Evolutionary conservation across 2,888 invertebrate genomes (phyloP), one percentile per base, ranked within the genome.

Genomic region (Rhabditoides inermis): DNA sequence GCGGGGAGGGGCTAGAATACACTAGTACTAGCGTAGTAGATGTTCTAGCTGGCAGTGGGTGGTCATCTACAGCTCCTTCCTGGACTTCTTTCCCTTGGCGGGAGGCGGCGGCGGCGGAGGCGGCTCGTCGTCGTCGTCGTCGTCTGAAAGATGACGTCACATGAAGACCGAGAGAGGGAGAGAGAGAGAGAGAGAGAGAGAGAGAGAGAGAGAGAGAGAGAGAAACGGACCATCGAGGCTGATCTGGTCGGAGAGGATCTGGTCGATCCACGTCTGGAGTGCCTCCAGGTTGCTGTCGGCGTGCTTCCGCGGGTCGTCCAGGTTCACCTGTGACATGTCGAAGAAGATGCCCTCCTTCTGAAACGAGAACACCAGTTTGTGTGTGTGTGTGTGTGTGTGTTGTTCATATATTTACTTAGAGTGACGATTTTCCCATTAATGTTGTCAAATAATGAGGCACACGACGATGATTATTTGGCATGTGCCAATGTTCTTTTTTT

Each of bases 261-360:
- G 76, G 53, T 76, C 76, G 45, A 76, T 61, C 76, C 76, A 76
- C 2, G 72, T 65, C 53, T 76, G 76, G 35, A 76, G 65, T 12
- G 70, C 76, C 47, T 76, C 76, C 50, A 72, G 67, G 61, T 76
- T 76, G 56, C 65, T 64, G 48, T 76, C 75, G 25, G 62, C 58
- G 57, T 76, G 73, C 52, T 73, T 72, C 54, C 68, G 68, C 20
- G 76, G 72, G 48, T 76, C 76, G 46, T 76, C 76, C 36, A 76
- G 56, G 51, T 76, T 76, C 23, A 76, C 63, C 54, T 76, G 76
- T 15, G 69, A 70, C 68, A 75, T 75, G 56, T 76, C 76, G 54
- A 76, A 74, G 76, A 76, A 76, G 53, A 76, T 67, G 48, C 76
- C 72, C 60, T 76, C 76, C 28, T 69, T 70, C 65, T 70, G 46